Conservation (phyloP, 2,797 vertebrate species). For the Odontamblyopus lacepedii region DNA sequence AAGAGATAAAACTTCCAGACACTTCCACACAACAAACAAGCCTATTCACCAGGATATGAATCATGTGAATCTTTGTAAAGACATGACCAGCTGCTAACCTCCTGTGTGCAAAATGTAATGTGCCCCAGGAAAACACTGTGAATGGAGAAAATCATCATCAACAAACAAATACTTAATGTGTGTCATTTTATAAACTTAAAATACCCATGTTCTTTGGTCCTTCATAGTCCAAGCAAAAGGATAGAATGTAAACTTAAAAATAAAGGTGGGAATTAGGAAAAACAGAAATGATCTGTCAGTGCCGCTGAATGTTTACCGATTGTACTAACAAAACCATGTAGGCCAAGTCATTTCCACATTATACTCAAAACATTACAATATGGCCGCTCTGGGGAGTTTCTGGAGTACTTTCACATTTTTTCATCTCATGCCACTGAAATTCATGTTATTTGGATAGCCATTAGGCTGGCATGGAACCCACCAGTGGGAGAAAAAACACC, state of each 20-base stretch:
- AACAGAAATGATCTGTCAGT: slow-evolving; percentile 51
- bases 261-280: slow-evolving; percentile 28
- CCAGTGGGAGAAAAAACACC: slow-evolving; percentile 53
- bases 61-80: slow-evolving; percentile 73
- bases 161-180: slow-evolving; percentile 58
- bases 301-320: slow-evolving; percentile 46
- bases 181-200: slow-evolving; percentile 48
- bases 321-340: slow-evolving; percentile 52
- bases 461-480: slow-evolving; percentile 9
- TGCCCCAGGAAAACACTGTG: slow-evolving; percentile 56
- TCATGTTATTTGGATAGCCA: slow-evolving; percentile 40
- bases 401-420: slow-evolving; percentile 32
- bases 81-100: slow-evolving; percentile 64
- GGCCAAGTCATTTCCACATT: slow-evolving; percentile 43
- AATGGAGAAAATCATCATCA: slow-evolving; percentile 53
- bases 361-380: slow-evolving; percentile 47
- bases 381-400: slow-evolving; percentile 28
- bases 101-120: slow-evolving; percentile 36
- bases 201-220: slow-evolving; percentile 31
- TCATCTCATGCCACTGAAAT: slow-evolving; percentile 39
- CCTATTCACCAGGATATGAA: slow-evolving; percentile 64
- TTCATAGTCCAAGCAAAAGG: slow-evolving; percentile 35
- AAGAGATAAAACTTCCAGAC: slow-evolving; percentile 29
- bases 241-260: neutral
- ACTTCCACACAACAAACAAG: slow-evolving; percentile 60